Evolutionary conservation across 2,888 invertebrate species (phyloP).

Genomic region (Criorhina ranunculi): DNA sequence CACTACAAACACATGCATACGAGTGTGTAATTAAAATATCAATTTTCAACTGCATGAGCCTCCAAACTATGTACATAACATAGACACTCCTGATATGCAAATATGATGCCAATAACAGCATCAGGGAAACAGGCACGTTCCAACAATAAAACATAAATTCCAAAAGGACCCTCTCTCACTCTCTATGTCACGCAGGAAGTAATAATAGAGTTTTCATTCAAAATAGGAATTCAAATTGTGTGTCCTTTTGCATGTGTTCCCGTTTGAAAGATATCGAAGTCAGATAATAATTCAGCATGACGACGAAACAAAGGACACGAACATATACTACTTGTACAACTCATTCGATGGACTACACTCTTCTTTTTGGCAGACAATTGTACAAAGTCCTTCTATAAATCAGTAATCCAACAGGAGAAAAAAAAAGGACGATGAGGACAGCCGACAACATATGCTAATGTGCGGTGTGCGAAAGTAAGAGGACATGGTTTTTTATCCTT

Average conservation of each 20-base stretch:
- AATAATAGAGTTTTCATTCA: slow-evolving; percentile 84
- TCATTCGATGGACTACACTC: slow-evolving; percentile 42
- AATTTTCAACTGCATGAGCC: slow-evolving; percentile 9
- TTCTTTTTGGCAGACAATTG: slow-evolving; percentile 44
- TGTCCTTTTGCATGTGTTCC: neutral
- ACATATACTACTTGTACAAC: too few species aligned
- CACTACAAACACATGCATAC: slow-evolving; percentile 31
- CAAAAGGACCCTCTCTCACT: slow-evolving; percentile 52
- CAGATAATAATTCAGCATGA: slow-evolving; percentile 41
- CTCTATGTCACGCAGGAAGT: slow-evolving; percentile 79
- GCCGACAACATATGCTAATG: slow-evolving; percentile 73
- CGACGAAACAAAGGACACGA: slow-evolving; percentile 32
- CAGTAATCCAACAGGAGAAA: slow-evolving; percentile 35
- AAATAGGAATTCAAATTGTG: slow-evolving; percentile 77
- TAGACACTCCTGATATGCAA: slow-evolving; percentile 63
- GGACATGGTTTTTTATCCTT: slow-evolving; percentile 80
- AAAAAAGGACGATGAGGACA: neutral
- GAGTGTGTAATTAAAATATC: slow-evolving; percentile 67
- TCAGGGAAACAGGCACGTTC: slow-evolving; percentile 57
- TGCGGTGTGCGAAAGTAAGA: slow-evolving; percentile 61
- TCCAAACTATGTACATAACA: neutral
- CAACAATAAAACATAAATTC: slow-evolving; percentile 68
- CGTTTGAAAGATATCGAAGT: neutral
- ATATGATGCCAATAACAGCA: slow-evolving; percentile 66
- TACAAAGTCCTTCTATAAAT: slow-evolving; percentile 36